Percentiles rank a stretch among this genome's conserved stretches.
phyloP scores from a whole-genome alignment of 1,140 invertebrate species.

The Temnothorax nylanderi region DNA sequence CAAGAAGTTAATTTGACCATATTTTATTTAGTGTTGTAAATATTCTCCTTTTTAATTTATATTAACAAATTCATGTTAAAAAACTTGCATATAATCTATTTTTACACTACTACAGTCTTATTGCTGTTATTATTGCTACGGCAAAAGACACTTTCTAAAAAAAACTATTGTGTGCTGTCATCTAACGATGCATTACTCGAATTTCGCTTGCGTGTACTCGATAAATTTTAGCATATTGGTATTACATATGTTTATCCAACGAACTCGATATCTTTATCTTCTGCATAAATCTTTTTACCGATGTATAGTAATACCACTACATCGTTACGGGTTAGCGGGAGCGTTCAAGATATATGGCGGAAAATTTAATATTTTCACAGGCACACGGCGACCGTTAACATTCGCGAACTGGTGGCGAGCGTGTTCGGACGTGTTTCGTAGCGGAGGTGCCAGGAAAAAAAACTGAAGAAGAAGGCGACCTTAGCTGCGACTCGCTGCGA shows the following conservation, averaged over 20 bases:
- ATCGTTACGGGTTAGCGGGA: too few species aligned
- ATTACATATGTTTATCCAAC: neutral
- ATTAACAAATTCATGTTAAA: neutral
- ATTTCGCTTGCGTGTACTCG: neutral
- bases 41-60: neutral
- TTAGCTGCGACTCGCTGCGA: too few species aligned
- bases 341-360: too few species aligned
- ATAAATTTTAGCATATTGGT: neutral
- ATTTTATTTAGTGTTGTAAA: neutral
- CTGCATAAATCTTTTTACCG: neutral
- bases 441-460: too few species aligned
- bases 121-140: neutral
- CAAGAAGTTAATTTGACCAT: neutral
- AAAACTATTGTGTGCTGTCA: conserved; percentile 15
- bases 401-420: too few species aligned
- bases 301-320: neutral
- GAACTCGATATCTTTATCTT: neutral
- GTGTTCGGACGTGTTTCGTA: too few species aligned
- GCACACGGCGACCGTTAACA: too few species aligned
- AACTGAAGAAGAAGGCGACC: too few species aligned
- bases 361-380: too few species aligned
- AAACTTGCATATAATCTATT: neutral
- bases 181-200: neutral
- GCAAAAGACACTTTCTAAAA: neutral
- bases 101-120: neutral